Percentiles rank a stretch among this genome's conserved stretches.
Conservation (phyloP, 2,797 vertebrate genomes). For the Myripristis murdjan region DNA sequence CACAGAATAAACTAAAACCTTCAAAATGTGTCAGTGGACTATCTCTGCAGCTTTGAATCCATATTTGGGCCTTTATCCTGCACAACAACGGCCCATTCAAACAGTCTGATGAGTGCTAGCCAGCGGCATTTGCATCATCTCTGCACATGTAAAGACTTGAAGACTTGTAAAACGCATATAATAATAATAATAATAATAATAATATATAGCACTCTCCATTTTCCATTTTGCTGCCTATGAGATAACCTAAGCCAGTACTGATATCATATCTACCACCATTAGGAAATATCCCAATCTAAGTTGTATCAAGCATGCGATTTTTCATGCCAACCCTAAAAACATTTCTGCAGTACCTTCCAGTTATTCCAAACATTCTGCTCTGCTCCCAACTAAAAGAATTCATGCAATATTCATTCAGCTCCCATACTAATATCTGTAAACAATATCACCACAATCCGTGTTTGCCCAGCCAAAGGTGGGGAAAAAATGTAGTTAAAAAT, state of each 20-base stretch:
- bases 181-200: background rate
- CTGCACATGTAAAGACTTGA: too few species aligned
- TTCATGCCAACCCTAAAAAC: background rate
- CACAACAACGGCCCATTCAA: too few species aligned
- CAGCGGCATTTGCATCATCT: too few species aligned
- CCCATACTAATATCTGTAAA: background rate
- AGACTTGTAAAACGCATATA: background rate
- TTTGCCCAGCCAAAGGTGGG: background rate
- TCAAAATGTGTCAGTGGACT: too few species aligned
- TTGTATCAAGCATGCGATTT: background rate
- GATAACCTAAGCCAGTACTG: background rate
- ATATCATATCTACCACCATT: background rate
- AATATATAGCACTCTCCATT: background rate
- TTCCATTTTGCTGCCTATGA: background rate
- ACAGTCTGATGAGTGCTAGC: too few species aligned
- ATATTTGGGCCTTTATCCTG: too few species aligned
- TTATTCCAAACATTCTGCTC: background rate
- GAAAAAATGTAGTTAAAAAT: background rate
- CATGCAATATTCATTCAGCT: background rate
- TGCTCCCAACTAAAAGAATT: background rate
- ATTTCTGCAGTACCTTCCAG: background rate
- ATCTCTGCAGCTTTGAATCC: too few species aligned
- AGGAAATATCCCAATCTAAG: background rate
- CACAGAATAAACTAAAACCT: too few species aligned
- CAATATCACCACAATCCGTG: background rate